Conservation (phyloP, 2,797 vertebrate genomes). For the Enteromius viviparus region DNA sequence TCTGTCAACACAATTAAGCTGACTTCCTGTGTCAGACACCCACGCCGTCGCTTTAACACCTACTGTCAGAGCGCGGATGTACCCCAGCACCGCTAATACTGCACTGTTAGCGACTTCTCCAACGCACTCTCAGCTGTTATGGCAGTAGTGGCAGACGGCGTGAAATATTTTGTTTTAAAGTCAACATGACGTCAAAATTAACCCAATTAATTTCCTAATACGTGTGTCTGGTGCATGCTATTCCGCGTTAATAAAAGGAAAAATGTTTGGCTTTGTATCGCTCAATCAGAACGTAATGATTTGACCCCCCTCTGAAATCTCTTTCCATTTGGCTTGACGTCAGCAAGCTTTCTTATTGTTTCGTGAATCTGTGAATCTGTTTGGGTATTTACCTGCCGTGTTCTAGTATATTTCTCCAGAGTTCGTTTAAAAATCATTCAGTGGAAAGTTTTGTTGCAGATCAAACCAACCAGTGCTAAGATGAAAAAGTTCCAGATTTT, state of each 20-base stretch:
- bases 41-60: constrained; percentile 56
- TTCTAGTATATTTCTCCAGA: background rate
- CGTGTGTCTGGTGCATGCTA: background rate
- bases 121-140: constrained; percentile 26
- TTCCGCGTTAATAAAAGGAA: background rate
- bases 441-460: background rate
- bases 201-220: constrained; percentile 19
- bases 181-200: constrained; percentile 17
- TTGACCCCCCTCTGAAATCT: background rate
- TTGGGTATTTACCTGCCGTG: background rate
- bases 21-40: constrained; percentile 60
- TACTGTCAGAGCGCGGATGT: constrained; percentile 31
- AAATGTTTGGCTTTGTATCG: background rate
- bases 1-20: constrained; percentile 55
- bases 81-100: constrained; percentile 34
- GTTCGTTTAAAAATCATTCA: background rate
- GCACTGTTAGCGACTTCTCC: constrained; percentile 32
- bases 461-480: background rate
- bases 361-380: background rate
- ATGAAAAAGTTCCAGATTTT: background rate
- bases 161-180: constrained; percentile 23
- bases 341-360: background rate
- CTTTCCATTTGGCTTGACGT: background rate
- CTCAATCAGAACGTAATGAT: background rate
- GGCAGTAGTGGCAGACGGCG: constrained; percentile 28